Percentiles rank a stretch among this genome's conserved stretches.
phyloP scores from a whole-genome alignment of 2,113 vertebrate genomes.

The Bufo gargarizans region DNA sequence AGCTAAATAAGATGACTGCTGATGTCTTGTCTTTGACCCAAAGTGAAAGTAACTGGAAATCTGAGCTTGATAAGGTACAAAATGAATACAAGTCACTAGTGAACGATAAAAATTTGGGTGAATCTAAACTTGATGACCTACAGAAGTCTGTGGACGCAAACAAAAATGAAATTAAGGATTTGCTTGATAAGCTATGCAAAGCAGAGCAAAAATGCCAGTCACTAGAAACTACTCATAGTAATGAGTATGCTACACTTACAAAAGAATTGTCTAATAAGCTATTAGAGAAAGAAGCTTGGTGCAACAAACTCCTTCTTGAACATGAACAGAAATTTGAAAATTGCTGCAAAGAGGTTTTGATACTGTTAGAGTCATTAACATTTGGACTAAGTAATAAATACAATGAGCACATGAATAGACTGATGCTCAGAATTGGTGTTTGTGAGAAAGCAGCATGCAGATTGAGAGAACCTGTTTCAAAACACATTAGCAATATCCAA shows the following conservation, averaged over 20 bases:
- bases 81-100: slow-evolving; percentile 76
- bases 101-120: slow-evolving; percentile 76
- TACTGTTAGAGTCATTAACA: slow-evolving; percentile 67
- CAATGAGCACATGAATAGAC: slow-evolving; percentile 67
- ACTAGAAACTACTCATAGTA: slow-evolving; percentile 70
- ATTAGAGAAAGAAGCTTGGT: slow-evolving; percentile 74
- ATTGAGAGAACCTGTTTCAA: slow-evolving; percentile 75
- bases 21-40: slow-evolving; percentile 73
- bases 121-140: slow-evolving; percentile 74
- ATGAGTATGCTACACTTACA: slow-evolving; percentile 75
- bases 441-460: slow-evolving; percentile 72
- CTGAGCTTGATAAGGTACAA: slow-evolving; percentile 77
- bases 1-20: slow-evolving; percentile 75
- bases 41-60: slow-evolving; percentile 75
- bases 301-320: slow-evolving; percentile 68
- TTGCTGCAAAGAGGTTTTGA: slow-evolving; percentile 69
- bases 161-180: slow-evolving; percentile 69
- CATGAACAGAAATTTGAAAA: slow-evolving; percentile 72
- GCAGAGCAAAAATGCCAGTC: slow-evolving; percentile 73
- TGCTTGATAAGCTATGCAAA: slow-evolving; percentile 71
- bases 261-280: slow-evolving; percentile 74
- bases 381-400: slow-evolving; percentile 76
- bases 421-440: slow-evolving; percentile 72
- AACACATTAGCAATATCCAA: slow-evolving; percentile 71
- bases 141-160: slow-evolving; percentile 71